Percentiles rank a stretch among this genome's conserved stretches.
Conservation (phyloP, 1,140 invertebrate genomes). For the Battus philenor region DNA sequence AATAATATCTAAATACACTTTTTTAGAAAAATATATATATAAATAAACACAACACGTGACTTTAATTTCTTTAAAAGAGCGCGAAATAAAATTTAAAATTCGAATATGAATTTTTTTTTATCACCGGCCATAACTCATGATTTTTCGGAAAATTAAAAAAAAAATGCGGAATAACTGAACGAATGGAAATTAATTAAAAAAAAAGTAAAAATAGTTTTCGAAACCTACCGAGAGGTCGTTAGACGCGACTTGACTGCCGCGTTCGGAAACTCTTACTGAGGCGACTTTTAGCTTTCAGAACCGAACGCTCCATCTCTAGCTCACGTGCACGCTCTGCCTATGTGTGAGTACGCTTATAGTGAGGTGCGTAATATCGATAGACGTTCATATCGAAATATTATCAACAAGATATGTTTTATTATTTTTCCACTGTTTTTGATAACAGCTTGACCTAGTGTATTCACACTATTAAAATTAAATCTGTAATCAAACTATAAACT, state of each 20-base stretch:
- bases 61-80: conserved; percentile 14
- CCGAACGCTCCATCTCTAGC: conserved; percentile 32
- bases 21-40: conserved; percentile 12
- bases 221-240: conserved; percentile 44
- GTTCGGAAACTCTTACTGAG: conserved; percentile 48
- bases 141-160: conserved; percentile 15
- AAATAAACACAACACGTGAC: conserved; percentile 15
- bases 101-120: no score
- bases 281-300: conserved; percentile 44
- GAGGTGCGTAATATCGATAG: conserved; percentile 29
- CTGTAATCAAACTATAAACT: no score
- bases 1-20: conserved; percentile 23
- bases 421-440: conserved; percentile 10
- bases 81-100: neutral
- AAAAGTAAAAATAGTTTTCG: conserved; percentile 35
- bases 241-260: conserved; percentile 37
- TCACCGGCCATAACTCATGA: no score
- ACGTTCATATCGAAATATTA: conserved; percentile 9
- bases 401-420: conserved; percentile 2
- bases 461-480: no score
- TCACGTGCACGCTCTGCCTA: conserved; percentile 17
- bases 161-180: conserved; percentile 17
- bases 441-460: no score
- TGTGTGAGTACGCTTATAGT: conserved; percentile 31
- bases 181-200: conserved; percentile 33